These are phyloP conservation scores for Dioctria rufipes DNA, from an alignment of 2,888 invertebrate genomes.

Conservation along the genomic window DNA sequence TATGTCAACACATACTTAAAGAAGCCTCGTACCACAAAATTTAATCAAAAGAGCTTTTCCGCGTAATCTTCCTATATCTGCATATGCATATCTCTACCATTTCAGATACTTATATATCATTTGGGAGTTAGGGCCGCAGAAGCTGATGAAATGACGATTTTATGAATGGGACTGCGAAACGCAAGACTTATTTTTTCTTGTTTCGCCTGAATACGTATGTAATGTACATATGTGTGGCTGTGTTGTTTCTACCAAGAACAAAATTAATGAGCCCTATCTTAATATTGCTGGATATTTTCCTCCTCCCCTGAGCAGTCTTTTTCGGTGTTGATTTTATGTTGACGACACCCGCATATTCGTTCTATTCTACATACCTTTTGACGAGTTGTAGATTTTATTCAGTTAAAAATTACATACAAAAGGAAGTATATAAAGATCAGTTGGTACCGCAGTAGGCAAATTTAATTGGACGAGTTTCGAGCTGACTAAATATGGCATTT, in stretches of 20 bases:
- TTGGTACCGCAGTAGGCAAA: no score
- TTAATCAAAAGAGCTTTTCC: not conserved
- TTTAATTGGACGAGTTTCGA: no score
- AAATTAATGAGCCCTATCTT: not conserved
- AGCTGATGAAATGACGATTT: no score
- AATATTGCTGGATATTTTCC: not conserved
- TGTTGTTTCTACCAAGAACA: not conserved
- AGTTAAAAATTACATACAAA: not conserved
- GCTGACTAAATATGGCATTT: no score
- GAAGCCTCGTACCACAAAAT: not conserved
- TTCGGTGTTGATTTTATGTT: not conserved
- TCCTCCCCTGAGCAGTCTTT: not conserved
- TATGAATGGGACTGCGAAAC: no score
- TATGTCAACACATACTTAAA: constrained; percentile 15
- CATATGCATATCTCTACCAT: not conserved
- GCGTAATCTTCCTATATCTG: constrained; percentile 1
- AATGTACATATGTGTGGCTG: no score
- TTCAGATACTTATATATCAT: not conserved
- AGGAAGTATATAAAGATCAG: no score
- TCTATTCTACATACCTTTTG: not conserved
- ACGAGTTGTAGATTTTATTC: constrained; percentile 12
- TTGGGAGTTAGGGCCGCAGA: not conserved
- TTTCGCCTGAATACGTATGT: no score
- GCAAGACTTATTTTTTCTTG: no score
- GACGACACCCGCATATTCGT: not conserved